Evolutionary conservation across 2,888 invertebrate genomes (phyloP).

Genomic region (Blastobasis adustella): DNA sequence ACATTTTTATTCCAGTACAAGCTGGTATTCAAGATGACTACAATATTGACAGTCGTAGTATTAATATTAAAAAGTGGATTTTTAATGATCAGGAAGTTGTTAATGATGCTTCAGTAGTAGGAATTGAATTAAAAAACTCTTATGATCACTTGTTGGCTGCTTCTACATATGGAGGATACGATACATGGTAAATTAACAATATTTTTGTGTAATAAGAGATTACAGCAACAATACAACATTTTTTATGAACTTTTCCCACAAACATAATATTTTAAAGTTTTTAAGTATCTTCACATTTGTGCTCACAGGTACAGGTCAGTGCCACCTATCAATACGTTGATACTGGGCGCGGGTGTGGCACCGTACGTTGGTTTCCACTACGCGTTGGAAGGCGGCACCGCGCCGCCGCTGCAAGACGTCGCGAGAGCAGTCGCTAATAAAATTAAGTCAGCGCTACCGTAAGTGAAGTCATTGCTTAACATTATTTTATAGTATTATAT

Average conservation of each 20-base stretch:
- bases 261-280: not conserved
- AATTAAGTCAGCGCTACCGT: constrained; percentile 87
- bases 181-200: constrained; percentile 61
- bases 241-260: not conserved
- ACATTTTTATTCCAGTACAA: constrained; percentile 65
- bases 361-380: constrained; percentile 94
- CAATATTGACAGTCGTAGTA: constrained; percentile 72
- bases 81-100: constrained; percentile 84
- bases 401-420: constrained; percentile 91
- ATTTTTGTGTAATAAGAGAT: not conserved
- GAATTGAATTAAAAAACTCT: constrained; percentile 80
- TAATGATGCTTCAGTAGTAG: constrained; percentile 86
- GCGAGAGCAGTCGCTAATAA: constrained; percentile 93
- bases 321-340: constrained; percentile 84
- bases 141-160: constrained; percentile 92
- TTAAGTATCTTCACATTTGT: not conserved
- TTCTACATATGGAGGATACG: constrained; percentile 84
- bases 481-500: too few species aligned
- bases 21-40: constrained; percentile 78
- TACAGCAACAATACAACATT: too few species aligned
- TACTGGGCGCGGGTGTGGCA: constrained; percentile 84
- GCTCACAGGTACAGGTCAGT: constrained; percentile 77
- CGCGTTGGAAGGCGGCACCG: constrained; percentile 87
- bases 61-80: constrained; percentile 91
- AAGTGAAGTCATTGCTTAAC: constrained; percentile 42